A percentile compares a stretch with the other conserved stretches of the same genome.
Conservation (phyloP, 1,140 invertebrate species). For the Gonioctena quinquepunctata region DNA sequence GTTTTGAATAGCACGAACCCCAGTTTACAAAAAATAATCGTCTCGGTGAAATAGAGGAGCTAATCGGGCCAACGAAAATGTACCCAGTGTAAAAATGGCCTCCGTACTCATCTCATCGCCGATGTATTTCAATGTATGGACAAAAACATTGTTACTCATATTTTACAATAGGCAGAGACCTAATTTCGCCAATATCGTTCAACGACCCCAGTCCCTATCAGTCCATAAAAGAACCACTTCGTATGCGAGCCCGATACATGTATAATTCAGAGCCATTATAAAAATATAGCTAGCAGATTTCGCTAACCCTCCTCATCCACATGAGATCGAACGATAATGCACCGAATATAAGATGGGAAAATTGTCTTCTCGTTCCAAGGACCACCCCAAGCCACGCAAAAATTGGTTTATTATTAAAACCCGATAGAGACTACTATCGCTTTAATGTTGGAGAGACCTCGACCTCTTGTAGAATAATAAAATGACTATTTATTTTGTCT, state of each 20-base stretch:
- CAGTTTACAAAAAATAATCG: too few species aligned
- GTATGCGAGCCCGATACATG: neutral
- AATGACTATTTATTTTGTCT: neutral
- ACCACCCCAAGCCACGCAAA: neutral
- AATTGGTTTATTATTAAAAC: neutral
- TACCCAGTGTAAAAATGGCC: too few species aligned
- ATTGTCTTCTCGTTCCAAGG: neutral
- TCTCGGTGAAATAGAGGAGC: too few species aligned
- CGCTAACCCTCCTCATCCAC: neutral
- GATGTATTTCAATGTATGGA: too few species aligned
- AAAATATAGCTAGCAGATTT: too few species aligned
- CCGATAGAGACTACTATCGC: neutral
- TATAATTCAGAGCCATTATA: neutral
- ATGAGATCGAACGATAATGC: neutral
- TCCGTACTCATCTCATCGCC: too few species aligned
- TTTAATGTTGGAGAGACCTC: neutral
- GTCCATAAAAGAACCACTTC: neutral
- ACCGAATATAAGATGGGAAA: neutral
- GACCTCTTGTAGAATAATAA: neutral
- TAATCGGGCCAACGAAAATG: too few species aligned
- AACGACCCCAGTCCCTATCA: too few species aligned
- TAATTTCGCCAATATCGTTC: too few species aligned
- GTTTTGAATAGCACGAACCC: too few species aligned
- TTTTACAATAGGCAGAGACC: too few species aligned
- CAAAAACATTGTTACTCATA: too few species aligned